Evolutionary conservation across 2,797 vertebrate species (phyloP), one percentile per base, ranked within the genome.

Genomic region (Amniataba percoides): DNA sequence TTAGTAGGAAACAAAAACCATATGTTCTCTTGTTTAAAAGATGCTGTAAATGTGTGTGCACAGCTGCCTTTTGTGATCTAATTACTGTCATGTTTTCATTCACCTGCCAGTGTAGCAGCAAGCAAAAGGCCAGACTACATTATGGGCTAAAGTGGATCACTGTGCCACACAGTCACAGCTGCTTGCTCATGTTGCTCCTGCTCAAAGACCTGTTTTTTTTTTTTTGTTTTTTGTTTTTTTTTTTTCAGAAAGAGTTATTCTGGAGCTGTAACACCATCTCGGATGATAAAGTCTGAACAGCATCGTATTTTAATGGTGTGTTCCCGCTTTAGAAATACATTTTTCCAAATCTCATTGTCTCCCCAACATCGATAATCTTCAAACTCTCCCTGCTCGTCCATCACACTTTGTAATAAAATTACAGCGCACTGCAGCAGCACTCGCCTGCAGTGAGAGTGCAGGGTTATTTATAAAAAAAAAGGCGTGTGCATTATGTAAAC

Each of bases 341-440:
- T 80, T 25, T 70, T 79, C 57, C 51, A 84, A 74, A 73, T 84
- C 42, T 10, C 57, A 89, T 90, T 72, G 60, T 71, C 49, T 74
- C 71, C 67, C 52, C 1, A 45, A 75, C 71, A 71, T 81, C 74
- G 18, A 84, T 82, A 71, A 73, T n/a, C 59, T 62, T 73, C 48
- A 40, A 48, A 63, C 58, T 71, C 39, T 71, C 39, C 40, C 69
- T 70, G 19, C 42, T 70, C 40, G 18, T 90, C 86, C 82, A 78
- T 82, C 68, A 49, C 74, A 68, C 63, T 75, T 40, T 46, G 77
- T 80, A 87, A 93, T 58, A 64, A 56, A 78, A 87, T 92, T 87
- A 76, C 69, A 84, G 62, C 87, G 75, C 61, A 80, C 56, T 74
- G 82, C 75, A 56, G 66, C 36, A 77, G 51, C 68, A 40, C 2